A percentile compares a stretch with the other conserved stretches of the same genome.
Conservation (phyloP, 1,140 invertebrate genomes). For the Bradysia coprophila region DNA sequence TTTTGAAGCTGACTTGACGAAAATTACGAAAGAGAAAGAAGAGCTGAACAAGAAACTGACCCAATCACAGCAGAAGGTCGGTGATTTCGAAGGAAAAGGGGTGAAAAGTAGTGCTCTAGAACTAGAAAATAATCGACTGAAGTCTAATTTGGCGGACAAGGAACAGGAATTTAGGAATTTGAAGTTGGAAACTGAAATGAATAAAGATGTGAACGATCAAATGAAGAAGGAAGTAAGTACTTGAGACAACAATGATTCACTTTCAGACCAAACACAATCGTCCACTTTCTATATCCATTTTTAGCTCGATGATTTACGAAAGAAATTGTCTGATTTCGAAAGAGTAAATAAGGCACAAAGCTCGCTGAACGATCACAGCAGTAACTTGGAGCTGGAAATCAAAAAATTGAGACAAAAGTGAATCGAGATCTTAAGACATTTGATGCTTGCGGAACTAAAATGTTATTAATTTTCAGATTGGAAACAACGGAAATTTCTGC, state of each 20-base stretch:
- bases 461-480: slow-evolving; percentile 39
- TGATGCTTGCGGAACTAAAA: too few species aligned
- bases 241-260: too few species aligned
- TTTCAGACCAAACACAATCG: too few species aligned
- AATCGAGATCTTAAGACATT: too few species aligned
- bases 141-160: slow-evolving; percentile 49
- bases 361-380: slow-evolving; percentile 52
- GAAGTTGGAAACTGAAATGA: slow-evolving; percentile 49
- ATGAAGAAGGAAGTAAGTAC: slow-evolving; percentile 35
- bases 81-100: slow-evolving; percentile 17
- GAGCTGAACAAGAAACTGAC: slow-evolving; percentile 41
- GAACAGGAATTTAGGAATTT: slow-evolving; percentile 51
- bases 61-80: slow-evolving; percentile 39
- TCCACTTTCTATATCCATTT: too few species aligned
- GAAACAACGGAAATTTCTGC: slow-evolving; percentile 59
- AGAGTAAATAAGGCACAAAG: slow-evolving; percentile 65
- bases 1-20: slow-evolving; percentile 9
- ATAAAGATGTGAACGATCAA: slow-evolving; percentile 48
- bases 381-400: slow-evolving; percentile 54
- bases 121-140: slow-evolving; percentile 43
- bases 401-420: slow-evolving; percentile 43
- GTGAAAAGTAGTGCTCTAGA: slow-evolving; percentile 28
- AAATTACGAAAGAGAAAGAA: slow-evolving; percentile 14
- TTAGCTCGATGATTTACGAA: slow-evolving; percentile 60
- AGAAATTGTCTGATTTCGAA: slow-evolving; percentile 71